These are phyloP conservation scores for Pammene aurita DNA, from an alignment of 2,888 invertebrate genomes.

Conservation along the genomic window DNA sequence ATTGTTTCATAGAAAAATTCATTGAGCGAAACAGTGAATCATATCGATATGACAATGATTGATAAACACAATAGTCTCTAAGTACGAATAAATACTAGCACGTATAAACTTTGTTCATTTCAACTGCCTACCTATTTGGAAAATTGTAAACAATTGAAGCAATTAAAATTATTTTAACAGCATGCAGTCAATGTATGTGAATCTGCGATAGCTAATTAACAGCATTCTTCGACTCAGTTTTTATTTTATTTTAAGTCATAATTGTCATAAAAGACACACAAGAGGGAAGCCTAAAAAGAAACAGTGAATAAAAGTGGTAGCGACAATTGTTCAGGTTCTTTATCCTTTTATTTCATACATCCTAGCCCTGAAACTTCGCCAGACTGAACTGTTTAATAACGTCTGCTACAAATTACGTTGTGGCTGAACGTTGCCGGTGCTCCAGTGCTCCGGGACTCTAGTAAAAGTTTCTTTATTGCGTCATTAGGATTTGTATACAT, in stretches of 20 bases:
- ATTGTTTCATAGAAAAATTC: too few species aligned
- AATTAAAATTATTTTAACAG: too few species aligned
- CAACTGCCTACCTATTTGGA: too few species aligned
- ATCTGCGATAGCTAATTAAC: background rate
- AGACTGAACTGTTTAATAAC: constrained; percentile 49
- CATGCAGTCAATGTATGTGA: too few species aligned
- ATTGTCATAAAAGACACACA: background rate
- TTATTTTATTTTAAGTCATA: background rate
- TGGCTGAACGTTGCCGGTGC: constrained; percentile 26
- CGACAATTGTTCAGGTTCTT: constrained; percentile 6
- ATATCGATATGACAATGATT: too few species aligned
- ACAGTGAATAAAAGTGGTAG: background rate
- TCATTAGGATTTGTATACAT: constrained; percentile 31
- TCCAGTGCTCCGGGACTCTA: constrained; percentile 32
- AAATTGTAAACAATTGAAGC: too few species aligned
- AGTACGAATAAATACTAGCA: too few species aligned
- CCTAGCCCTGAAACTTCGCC: constrained; percentile 53
- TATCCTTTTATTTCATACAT: constrained; percentile 49
- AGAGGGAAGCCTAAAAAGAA: background rate
- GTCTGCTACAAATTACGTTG: constrained; percentile 45
- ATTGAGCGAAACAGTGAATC: too few species aligned
- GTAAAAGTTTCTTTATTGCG: constrained; percentile 35
- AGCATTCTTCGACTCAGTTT: background rate
- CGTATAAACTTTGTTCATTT: too few species aligned
- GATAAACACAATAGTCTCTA: too few species aligned